phyloP scores from a whole-genome alignment of 2,888 invertebrate species.

The Ametastegia equiseti region DNA sequence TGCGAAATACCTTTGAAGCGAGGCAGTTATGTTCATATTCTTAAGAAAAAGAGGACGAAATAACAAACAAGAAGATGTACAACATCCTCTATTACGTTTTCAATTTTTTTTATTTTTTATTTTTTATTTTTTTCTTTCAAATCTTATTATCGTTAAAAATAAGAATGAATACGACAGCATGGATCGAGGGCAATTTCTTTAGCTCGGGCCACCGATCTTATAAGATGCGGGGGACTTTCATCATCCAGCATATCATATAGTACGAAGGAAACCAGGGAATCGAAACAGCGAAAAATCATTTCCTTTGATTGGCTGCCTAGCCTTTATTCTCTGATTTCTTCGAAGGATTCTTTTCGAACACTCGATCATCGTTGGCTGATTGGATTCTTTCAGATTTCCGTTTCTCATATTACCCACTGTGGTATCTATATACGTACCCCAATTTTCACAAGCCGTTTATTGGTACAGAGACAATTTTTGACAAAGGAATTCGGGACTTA shows the following conservation, averaged over 20 bases:
- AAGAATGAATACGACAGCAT: neutral
- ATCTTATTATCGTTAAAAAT: neutral
- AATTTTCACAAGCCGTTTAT: too few relatives aligned
- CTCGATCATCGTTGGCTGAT: neutral
- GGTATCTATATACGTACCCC: neutral
- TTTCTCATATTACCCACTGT: neutral
- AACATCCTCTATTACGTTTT: neutral
- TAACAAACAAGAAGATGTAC: too few relatives aligned
- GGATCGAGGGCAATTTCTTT: neutral
- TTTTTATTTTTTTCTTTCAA: neutral
- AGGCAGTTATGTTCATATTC: too few relatives aligned
- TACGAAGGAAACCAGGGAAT: neutral
- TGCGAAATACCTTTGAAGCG: too few relatives aligned
- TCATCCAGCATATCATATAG: neutral
- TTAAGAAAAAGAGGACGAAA: too few relatives aligned
- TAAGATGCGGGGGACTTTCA: neutral
- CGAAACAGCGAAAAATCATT: neutral
- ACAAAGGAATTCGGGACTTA: too few relatives aligned
- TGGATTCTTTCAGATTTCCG: neutral
- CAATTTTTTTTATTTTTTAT: neutral
- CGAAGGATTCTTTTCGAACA: neutral
- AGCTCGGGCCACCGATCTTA: neutral
- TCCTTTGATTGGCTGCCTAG: slow-evolving; percentile 4
- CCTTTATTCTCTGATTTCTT: slow-evolving; percentile 1
- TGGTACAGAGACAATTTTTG: too few relatives aligned